Evolutionary conservation across 2,888 invertebrate genomes (phyloP), one percentile per base, ranked within the genome.

Genomic region (Pemphredon lugubris): DNA sequence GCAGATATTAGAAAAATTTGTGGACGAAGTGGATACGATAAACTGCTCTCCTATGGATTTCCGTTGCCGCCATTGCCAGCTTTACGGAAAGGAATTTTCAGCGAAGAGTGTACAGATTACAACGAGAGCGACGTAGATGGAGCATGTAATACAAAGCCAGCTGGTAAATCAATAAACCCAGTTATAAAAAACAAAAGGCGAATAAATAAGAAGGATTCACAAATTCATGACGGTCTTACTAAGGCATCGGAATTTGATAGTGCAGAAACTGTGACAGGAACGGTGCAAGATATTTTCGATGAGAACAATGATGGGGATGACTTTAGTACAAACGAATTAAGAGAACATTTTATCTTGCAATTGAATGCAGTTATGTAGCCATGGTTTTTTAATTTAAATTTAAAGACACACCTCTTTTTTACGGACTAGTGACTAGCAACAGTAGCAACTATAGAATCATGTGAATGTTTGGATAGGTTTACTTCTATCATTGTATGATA

Each of bases 231-330:
- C 0, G 39, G 50, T 0, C 23, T 51, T 23, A 23, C 11, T 5
- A 70, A 59, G 42, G 39, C 51, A 32, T 21, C 50, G 16, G 71
- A 59, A 18, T 67, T 69, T 9, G 73, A 81, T n/a, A 45, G 50
- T 26, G 58, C 55, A 23, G 77, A 79, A 34, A 84, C 83, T 9
- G 64, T 86, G 13, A 85, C 81, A 13, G 85, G 87, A 66, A 89
- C 89, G 1, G 89, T 89, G 11, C 89, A 89, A 63, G 89, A 89
- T 42, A 88, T 89, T 75, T 88, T 89, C 39, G 82, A 89, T 26
- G 89, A 89, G 70, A 84, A 81, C 47, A 86, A 83, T 37, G 86
- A 88, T 54, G 80, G 67, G 30, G 89, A 88, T 48, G 85, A 87
- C 26, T 70, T 82, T 68, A 75, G 81, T 72, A 81, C 83, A 34